phyloP scores from a whole-genome alignment of 2,888 invertebrate genomes.

The Melanophora roralis region DNA sequence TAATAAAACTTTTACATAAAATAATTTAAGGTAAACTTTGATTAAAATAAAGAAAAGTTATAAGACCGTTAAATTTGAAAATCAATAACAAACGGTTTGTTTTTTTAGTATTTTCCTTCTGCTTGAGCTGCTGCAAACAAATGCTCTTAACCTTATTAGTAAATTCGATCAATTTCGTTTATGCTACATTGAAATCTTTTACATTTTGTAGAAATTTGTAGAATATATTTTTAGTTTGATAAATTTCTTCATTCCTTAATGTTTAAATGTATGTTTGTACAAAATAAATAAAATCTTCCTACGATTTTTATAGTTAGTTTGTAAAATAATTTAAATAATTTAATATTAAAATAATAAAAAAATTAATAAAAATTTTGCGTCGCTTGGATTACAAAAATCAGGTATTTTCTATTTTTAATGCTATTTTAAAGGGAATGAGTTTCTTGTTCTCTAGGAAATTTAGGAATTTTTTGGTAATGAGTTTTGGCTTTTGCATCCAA shows the following conservation, averaged over 20 bases:
- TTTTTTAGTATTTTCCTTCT: slow-evolving; percentile 3
- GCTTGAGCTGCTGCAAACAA: slow-evolving; percentile 5
- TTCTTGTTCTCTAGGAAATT: too few relatives aligned
- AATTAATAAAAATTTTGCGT: too few relatives aligned
- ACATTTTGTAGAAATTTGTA: neutral
- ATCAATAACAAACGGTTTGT: slow-evolving; percentile 21
- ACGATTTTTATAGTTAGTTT: too few relatives aligned
- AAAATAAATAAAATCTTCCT: too few relatives aligned
- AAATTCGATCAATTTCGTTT: neutral
- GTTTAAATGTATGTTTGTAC: too few relatives aligned
- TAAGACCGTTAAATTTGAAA: slow-evolving; percentile 16
- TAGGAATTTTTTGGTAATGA: too few relatives aligned
- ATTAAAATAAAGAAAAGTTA: neutral
- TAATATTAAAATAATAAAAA: too few relatives aligned
- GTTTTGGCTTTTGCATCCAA: too few relatives aligned
- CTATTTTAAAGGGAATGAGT: too few relatives aligned
- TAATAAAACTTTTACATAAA: neutral
- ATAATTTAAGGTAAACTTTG: neutral
- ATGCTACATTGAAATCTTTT: neutral
- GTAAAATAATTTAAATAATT: too few relatives aligned
- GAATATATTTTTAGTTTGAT: neutral
- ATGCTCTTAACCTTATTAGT: neutral
- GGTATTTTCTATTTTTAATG: too few relatives aligned
- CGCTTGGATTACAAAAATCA: too few relatives aligned
- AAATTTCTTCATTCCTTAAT: neutral